Conservation (phyloP, 2,888 invertebrate species). For the Acrocera orbiculus region DNA sequence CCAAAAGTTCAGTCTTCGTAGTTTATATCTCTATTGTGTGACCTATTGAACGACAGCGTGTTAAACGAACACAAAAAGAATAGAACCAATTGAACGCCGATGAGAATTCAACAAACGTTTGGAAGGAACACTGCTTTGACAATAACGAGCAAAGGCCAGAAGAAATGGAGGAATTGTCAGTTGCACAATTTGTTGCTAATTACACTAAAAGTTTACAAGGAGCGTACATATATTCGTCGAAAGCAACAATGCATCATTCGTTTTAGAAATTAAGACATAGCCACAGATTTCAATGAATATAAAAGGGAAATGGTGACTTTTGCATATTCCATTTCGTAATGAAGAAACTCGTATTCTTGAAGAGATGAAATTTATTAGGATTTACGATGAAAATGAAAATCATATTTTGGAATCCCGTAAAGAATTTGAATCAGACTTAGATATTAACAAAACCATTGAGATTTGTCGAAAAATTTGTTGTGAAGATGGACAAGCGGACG, state of each 20-base stretch:
- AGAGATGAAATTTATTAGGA: constrained; percentile 11
- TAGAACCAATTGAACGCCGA: constrained; percentile 16
- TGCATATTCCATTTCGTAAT: constrained; percentile 19
- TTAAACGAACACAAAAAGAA: constrained; percentile 20
- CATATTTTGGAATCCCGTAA: constrained; percentile 11
- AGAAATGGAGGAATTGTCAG: constrained; percentile 15
- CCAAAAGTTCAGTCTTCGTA: constrained; percentile 17
- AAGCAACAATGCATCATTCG: too few species aligned
- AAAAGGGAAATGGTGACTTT: constrained; percentile 14
- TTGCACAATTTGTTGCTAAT: constrained; percentile 20
- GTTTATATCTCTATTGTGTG: constrained; percentile 24
- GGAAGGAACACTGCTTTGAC: constrained; percentile 21
- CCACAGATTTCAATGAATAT: constrained; percentile 22
- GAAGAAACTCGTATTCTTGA: constrained; percentile 12
- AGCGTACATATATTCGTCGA: too few species aligned
- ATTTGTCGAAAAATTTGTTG: constrained; percentile 15
- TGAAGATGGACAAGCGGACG: constrained; percentile 9
- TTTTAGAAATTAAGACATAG: too few species aligned
- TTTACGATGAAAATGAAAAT: constrained; percentile 11
- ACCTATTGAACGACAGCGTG: constrained; percentile 24
- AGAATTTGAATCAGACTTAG: constrained; percentile 15
- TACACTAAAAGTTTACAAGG: constrained; percentile 12
- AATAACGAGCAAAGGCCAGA: constrained; percentile 20
- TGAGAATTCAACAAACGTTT: constrained; percentile 16
- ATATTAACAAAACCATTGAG: constrained; percentile 18